Evolutionary conservation across 1,140 invertebrate genomes (phyloP).

Genomic region (Oncopeltus fasciatus): DNA sequence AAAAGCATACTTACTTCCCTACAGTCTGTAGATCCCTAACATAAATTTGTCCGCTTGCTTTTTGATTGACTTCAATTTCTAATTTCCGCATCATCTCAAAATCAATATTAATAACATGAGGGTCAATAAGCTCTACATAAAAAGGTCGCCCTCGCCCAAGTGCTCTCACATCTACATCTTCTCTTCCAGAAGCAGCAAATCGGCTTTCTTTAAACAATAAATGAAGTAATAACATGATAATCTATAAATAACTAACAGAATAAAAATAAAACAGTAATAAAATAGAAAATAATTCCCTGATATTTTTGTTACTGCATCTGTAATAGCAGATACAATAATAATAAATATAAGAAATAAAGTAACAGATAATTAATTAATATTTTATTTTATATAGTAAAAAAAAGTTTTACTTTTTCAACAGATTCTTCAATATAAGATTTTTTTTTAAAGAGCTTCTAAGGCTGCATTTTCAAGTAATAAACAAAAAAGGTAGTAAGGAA

Average conservation of each 20-base stretch:
- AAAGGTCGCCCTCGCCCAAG: slow-evolving; percentile 77
- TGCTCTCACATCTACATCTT: slow-evolving; percentile 86
- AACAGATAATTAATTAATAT: not conserved
- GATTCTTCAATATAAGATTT: too few relatives aligned
- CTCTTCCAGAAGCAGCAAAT: slow-evolving; percentile 81
- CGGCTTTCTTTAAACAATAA: slow-evolving; percentile 34
- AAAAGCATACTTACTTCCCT: slow-evolving; percentile 40
- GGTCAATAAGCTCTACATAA: slow-evolving; percentile 64
- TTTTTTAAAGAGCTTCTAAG: too few relatives aligned
- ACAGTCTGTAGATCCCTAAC: slow-evolving; percentile 51
- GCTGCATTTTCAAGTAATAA: too few relatives aligned
- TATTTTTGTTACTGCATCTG: too few relatives aligned
- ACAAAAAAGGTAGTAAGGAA: too few relatives aligned
- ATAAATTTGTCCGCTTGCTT: slow-evolving; percentile 39
- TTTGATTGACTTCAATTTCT: slow-evolving; percentile 44
- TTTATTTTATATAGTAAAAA: too few relatives aligned
- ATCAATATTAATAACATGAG: slow-evolving; percentile 39
- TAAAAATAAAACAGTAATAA: slow-evolving; percentile 27
- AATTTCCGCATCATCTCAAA: slow-evolving; percentile 36
- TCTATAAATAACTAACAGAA: slow-evolving; percentile 10
- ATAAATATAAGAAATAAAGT: not conserved
- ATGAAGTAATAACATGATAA: slow-evolving; percentile 23
- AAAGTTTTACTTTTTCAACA: too few relatives aligned
- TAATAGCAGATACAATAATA: not conserved
- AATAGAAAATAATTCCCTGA: too few relatives aligned